Percentiles rank a stretch among this genome's conserved stretches.
phyloP scores from a whole-genome alignment of 2,888 invertebrate species.

The Epinotia demarniana region DNA sequence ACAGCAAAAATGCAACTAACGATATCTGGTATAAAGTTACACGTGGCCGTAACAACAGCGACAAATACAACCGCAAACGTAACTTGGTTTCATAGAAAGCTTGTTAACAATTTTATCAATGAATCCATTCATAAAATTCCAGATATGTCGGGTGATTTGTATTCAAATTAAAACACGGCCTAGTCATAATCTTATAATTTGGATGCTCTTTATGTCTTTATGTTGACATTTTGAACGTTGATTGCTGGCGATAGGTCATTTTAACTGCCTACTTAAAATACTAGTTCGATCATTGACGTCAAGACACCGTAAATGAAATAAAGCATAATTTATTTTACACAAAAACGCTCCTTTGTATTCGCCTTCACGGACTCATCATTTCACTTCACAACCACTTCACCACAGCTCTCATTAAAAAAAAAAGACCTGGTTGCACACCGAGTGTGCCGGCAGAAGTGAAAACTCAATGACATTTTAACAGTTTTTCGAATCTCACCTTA shows the following conservation, averaged over 20 bases:
- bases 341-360: too few species aligned
- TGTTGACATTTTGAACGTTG: background rate
- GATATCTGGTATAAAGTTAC: background rate
- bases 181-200: conserved; percentile 14
- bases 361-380: too few species aligned
- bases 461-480: too few species aligned
- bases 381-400: too few species aligned
- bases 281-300: background rate
- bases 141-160: conserved; percentile 8
- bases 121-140: conserved; percentile 33
- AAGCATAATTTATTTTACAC: too few species aligned
- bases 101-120: conserved; percentile 33
- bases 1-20: background rate
- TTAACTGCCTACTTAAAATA: background rate
- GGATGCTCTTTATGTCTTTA: conserved; percentile 2
- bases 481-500: too few species aligned
- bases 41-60: background rate
- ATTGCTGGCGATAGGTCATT: background rate
- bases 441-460: too few species aligned
- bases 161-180: conserved; percentile 7
- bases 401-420: too few species aligned
- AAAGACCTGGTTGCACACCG: too few species aligned
- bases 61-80: background rate
- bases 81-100: conserved; percentile 19
- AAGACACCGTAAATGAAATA: too few species aligned